These are phyloP conservation scores for Apteryx owenii DNA, from an alignment of 2,113 vertebrate genomes.

Conservation along the genomic window DNA sequence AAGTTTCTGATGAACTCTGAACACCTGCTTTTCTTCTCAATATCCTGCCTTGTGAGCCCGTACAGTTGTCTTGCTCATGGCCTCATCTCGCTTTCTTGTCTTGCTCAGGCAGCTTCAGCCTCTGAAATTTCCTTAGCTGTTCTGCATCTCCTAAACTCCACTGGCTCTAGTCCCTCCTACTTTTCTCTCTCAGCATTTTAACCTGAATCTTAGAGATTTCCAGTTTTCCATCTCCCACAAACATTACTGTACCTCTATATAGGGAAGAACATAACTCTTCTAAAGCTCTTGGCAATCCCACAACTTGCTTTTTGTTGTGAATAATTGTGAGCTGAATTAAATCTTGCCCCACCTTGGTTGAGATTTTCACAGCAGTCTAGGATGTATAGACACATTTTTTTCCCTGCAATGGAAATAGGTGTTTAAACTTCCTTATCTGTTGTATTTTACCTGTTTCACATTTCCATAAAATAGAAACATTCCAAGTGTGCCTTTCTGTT, in stretches of 20 bases:
- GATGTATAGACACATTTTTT: not conserved
- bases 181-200: not conserved
- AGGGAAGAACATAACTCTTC: not conserved
- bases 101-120: not conserved
- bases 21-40: not conserved
- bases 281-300: not conserved
- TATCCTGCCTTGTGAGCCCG: fast-evolving
- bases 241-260: not conserved
- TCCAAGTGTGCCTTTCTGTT: not conserved
- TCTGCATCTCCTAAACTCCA: not conserved
- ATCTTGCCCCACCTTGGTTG: not conserved
- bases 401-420: not conserved
- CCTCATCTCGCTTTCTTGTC: not conserved
- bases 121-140: not conserved
- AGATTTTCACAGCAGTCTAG: not conserved
- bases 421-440: not conserved
- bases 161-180: not conserved
- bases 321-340: not conserved
- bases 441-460: not conserved
- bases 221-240: not conserved
- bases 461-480: not conserved
- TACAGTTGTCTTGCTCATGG: not conserved
- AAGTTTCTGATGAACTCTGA: too few species aligned
- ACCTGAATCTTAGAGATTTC: not conserved
- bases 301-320: not conserved